These are phyloP conservation scores for Sabatieria punctata DNA, from an alignment of 2,888 invertebrate species.

Conservation along the genomic window DNA sequence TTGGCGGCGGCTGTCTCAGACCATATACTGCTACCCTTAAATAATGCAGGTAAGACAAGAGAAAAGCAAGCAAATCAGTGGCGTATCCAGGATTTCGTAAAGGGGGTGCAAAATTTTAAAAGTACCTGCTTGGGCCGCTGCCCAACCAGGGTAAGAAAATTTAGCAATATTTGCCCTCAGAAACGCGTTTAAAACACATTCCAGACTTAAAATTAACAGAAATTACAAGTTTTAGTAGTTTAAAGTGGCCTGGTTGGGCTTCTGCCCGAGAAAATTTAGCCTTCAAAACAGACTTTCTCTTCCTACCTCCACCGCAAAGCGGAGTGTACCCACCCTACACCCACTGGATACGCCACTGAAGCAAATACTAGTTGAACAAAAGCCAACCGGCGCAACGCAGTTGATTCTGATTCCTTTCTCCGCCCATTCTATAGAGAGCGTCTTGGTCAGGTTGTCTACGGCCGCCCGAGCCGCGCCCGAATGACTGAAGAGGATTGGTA, in stretches of 20 bases:
- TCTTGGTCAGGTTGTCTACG: slow-evolving; percentile 39
- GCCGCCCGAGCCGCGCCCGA: slow-evolving; percentile 40
- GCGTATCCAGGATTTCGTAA: too few relatives aligned
- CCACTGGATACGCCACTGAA: neutral
- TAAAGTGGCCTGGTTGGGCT: too few relatives aligned
- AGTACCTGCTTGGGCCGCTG: too few relatives aligned
- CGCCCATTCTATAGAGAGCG: slow-evolving; percentile 39
- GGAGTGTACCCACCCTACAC: too few relatives aligned
- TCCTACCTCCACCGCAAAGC: too few relatives aligned
- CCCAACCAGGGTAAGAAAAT: too few relatives aligned
- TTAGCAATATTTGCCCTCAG: too few relatives aligned
- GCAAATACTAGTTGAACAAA: neutral
- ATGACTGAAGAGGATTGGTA: slow-evolving; percentile 28
- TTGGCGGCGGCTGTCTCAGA: slow-evolving; percentile 40
- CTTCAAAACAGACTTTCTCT: neutral
- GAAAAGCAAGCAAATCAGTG: slow-evolving; percentile 3
- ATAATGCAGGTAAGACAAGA: too few relatives aligned
- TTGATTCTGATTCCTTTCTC: slow-evolving; percentile 37
- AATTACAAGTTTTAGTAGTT: too few relatives aligned
- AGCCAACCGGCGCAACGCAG: slow-evolving; percentile 36
- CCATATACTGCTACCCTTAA: slow-evolving; percentile 36
- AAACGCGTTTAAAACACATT: too few relatives aligned
- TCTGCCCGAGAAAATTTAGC: neutral
- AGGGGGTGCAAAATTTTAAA: too few relatives aligned
- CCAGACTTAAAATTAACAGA: too few relatives aligned